Evolutionary conservation across 2,113 vertebrate genomes (phyloP).

Genomic region (Columba janthina): DNA sequence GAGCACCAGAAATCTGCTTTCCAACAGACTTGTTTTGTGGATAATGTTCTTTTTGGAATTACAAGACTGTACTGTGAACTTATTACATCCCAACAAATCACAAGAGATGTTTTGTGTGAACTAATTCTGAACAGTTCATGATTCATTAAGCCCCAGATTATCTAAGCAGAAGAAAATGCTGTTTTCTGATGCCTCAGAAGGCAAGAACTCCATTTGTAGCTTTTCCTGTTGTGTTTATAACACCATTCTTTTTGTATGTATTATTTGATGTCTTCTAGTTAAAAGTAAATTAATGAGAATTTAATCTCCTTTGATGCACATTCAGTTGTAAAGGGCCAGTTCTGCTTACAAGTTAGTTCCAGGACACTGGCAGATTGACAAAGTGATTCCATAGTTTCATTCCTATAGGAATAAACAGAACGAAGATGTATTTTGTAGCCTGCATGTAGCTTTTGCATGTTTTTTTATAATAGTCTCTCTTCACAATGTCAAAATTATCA

Average conservation of each 20-base stretch:
- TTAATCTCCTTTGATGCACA: background rate
- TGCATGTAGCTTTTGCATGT: background rate
- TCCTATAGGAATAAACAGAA: background rate
- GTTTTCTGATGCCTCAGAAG: background rate
- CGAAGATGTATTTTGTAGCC: background rate
- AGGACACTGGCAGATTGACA: background rate
- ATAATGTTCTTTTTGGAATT: background rate
- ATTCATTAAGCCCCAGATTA: background rate
- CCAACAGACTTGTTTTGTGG: background rate
- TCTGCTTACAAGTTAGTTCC: background rate
- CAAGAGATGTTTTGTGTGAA: background rate
- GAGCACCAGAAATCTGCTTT: background rate
- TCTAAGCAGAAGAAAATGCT: background rate
- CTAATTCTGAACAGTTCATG: background rate
- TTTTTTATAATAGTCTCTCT: background rate
- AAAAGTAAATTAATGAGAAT: background rate
- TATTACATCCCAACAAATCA: background rate
- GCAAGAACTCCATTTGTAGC: background rate
- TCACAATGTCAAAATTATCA: background rate
- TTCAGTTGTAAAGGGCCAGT: background rate
- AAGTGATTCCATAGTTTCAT: background rate
- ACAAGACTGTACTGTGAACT: background rate
- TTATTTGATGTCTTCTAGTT: background rate
- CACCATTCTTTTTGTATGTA: background rate
- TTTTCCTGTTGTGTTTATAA: background rate